Conservation (phyloP, 1,140 invertebrate species). For the Thaumatotibia leucotreta region DNA sequence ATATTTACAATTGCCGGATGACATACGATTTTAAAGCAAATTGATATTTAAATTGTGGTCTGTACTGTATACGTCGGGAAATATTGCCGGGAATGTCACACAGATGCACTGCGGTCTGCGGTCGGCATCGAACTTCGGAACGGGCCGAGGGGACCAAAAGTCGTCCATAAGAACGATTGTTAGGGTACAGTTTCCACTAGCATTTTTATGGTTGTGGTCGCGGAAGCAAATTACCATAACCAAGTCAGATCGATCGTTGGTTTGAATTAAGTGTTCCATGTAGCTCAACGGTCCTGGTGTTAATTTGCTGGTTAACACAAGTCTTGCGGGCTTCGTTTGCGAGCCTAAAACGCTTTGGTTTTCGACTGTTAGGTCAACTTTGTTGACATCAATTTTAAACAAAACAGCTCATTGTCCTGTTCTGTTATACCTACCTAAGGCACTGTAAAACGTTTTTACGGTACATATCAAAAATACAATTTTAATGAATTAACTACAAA, state of each 20-base stretch:
- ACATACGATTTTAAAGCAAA: conserved; percentile 12
- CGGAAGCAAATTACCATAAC: not conserved
- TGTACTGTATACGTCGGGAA: conserved; percentile 27
- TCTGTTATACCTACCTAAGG: not conserved
- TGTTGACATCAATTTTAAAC: not conserved
- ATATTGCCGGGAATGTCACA: conserved; percentile 20
- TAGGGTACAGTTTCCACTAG: not conserved
- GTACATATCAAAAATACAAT: no score
- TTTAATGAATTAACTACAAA: no score
- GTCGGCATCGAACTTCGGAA: conserved; percentile 12
- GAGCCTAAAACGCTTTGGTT: not conserved
- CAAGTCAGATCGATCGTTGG: not conserved
- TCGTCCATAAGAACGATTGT: not conserved
- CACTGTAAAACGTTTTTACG: not conserved
- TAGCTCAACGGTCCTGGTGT: not conserved
- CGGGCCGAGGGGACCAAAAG: not conserved
- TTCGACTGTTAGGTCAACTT: not conserved
- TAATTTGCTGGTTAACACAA: not conserved
- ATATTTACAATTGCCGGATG: not conserved
- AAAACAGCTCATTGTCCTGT: no score
- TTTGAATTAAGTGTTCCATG: not conserved
- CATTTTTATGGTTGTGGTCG: not conserved
- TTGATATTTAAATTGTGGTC: conserved; percentile 39
- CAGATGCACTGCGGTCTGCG: conserved; percentile 39
- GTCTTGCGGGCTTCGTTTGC: not conserved